Conservation (phyloP, 1,140 invertebrate species). For the Dendrolimus punctatus region DNA sequence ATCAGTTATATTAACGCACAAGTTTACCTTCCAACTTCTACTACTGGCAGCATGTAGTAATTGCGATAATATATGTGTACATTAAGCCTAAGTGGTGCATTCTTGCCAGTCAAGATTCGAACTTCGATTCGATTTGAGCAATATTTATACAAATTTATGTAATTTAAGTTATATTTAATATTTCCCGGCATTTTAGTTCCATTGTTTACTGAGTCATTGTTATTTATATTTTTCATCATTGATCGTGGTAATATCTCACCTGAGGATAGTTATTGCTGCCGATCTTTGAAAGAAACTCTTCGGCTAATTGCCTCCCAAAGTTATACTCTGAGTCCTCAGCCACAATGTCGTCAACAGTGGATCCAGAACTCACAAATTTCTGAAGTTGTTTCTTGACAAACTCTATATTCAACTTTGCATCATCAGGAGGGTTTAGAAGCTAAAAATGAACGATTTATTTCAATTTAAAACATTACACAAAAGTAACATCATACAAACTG, state of each 20-base stretch:
- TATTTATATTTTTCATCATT: no score
- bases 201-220: no score
- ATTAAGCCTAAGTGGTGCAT: no score
- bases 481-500: conserved; percentile 5
- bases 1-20: no score
- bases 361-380: conserved; percentile 73
- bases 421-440: conserved; percentile 40
- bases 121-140: no score
- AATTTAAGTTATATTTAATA: no score
- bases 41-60: no score
- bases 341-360: conserved; percentile 86
- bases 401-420: conserved; percentile 35
- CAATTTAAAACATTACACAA: neutral
- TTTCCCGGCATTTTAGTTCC: no score
- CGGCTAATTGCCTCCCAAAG: conserved; percentile 85
- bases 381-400: conserved; percentile 82
- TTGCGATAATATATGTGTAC: no score
- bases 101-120: no score
- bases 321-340: conserved; percentile 93
- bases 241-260: conserved; percentile 35
- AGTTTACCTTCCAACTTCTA: no score
- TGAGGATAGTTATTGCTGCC: conserved; percentile 85
- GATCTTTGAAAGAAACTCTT: conserved; percentile 88
- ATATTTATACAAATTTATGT: no score
- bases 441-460: conserved; percentile 22